A percentile compares a stretch with the other conserved stretches of the same genome.
Evolutionary conservation across 2,888 invertebrate species (phyloP).

Genomic region (Lottia gigantea): DNA sequence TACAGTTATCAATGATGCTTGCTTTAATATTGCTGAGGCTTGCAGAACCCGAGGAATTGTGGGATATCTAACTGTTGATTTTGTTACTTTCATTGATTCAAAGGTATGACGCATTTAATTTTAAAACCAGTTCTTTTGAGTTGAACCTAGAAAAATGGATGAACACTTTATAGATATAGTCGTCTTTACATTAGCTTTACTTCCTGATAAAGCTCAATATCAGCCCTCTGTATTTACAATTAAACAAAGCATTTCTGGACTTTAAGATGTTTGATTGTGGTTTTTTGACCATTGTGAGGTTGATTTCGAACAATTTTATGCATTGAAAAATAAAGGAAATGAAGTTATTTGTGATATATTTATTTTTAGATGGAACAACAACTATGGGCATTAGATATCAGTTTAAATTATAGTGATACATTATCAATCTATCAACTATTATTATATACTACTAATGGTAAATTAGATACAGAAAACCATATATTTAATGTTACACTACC

Average conservation of each 20-base stretch:
- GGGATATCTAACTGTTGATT: constrained; percentile 66
- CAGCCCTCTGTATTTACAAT: too few species aligned
- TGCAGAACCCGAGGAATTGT: constrained; percentile 65
- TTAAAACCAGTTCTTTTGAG: too few species aligned
- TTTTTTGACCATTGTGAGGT: too few species aligned
- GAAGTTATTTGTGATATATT: not conserved
- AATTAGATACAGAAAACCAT: constrained; percentile 57
- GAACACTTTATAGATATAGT: too few species aligned
- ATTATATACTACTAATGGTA: constrained; percentile 62
- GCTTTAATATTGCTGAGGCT: constrained; percentile 60
- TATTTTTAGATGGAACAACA: constrained; percentile 60
- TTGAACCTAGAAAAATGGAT: too few species aligned
- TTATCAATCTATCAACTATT: constrained; percentile 63
- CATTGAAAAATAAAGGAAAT: not conserved
- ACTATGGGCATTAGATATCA: constrained; percentile 66
- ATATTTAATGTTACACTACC: constrained; percentile 52
- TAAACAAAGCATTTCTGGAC: too few species aligned
- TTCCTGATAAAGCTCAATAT: too few species aligned
- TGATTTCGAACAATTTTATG: too few species aligned
- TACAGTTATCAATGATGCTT: constrained; percentile 56
- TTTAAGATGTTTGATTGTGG: too few species aligned
- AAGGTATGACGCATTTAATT: constrained; percentile 19
- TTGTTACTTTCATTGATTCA: constrained; percentile 67
- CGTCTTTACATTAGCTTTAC: too few species aligned
- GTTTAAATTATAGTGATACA: constrained; percentile 63